Percentiles rank a stretch among this genome's conserved stretches.
Conservation (phyloP, 2,797 vertebrate genomes). For the Notamacropus eugenii region DNA sequence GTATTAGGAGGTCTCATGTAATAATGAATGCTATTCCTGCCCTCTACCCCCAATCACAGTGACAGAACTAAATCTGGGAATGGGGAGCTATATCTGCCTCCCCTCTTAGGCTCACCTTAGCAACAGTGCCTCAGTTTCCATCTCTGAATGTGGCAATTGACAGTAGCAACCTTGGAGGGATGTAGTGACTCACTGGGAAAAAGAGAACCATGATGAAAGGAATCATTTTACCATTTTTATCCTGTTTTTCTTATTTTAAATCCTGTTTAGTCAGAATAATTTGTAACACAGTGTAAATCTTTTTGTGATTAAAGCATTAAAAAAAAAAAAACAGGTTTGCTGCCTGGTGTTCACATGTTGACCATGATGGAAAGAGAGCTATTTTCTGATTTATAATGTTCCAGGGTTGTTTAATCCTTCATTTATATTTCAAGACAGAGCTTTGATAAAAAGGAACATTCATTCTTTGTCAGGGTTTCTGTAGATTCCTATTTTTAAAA, state of each 20-base stretch:
- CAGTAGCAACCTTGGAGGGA: background rate
- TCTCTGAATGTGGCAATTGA: background rate
- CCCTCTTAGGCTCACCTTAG: background rate
- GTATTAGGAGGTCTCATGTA: background rate
- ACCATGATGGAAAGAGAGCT: constrained; percentile 52
- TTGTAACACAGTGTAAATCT: constrained; percentile 64
- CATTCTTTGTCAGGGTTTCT: constrained; percentile 44
- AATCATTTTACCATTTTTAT: constrained; percentile 52
- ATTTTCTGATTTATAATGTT: constrained; percentile 52
- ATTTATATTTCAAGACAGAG: constrained; percentile 57
- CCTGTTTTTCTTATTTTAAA: constrained; percentile 57
- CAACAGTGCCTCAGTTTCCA: background rate
- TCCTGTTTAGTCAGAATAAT: constrained; percentile 59
- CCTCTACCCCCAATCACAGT: background rate
- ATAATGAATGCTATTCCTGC: background rate
- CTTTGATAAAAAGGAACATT: background rate
- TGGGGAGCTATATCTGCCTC: background rate
- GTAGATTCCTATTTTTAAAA: constrained; percentile 59
- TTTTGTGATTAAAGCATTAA: constrained; percentile 59
- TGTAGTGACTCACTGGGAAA: background rate
- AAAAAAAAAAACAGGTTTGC: constrained; percentile 25
- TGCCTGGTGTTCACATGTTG: constrained; percentile 45
- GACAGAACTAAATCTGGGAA: background rate
- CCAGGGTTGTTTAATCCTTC: constrained; percentile 22
- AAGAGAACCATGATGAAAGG: constrained; percentile 30